Evolutionary conservation across 2,888 invertebrate species (phyloP), one percentile per base, ranked within the genome.

Genomic region (Xestia ashworthii): DNA sequence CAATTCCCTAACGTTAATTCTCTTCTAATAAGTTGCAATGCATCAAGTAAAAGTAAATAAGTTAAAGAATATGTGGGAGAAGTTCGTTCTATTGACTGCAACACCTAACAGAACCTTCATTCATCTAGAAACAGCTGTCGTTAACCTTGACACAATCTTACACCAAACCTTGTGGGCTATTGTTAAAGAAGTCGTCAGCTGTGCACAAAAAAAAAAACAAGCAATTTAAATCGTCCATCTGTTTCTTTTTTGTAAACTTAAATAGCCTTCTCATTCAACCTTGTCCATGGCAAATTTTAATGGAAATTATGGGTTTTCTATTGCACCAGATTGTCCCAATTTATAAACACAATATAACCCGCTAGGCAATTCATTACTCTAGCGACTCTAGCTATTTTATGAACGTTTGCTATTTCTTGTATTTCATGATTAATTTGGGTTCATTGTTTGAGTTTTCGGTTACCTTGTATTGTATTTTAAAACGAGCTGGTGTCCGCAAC

Each of bases 211-310:
- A 80, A n/a, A 68, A 66, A 73, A 66, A n/a, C 1, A 22, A 58
- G 50, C 48, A 44, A 48, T 64, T 65, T 62, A 19, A 48, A 58
- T 48, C 16, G 14, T 65, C 5, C 32, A n/a, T 6, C 22, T 12
- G 55, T 53, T 69, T 60, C 4, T 50, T 58, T 76, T 60, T 60
- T 82, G 6, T 60, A 58, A 38, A 65, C 48, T n/a, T 66, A 12
- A 65, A 62, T 50, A 64, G n/a, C 38, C n/a, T 77, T 76, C 44
- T 25, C 14, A 60, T 44, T 65, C 41, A 60, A 53, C 80, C 60
- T 83, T 19, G 66, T 67, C 3, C 25, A 60, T 16, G 53, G 25
- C 38, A 50, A 48, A 11, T 55, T 22, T 58, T 55, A 44, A 58
- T 72, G 19, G 25, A 69, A 72, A 60, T 60, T 55, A 55, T 66